Evolutionary conservation across 2,797 vertebrate species (phyloP), one percentile per base, ranked within the genome.

Genomic region (Intellagama lesueurii): DNA sequence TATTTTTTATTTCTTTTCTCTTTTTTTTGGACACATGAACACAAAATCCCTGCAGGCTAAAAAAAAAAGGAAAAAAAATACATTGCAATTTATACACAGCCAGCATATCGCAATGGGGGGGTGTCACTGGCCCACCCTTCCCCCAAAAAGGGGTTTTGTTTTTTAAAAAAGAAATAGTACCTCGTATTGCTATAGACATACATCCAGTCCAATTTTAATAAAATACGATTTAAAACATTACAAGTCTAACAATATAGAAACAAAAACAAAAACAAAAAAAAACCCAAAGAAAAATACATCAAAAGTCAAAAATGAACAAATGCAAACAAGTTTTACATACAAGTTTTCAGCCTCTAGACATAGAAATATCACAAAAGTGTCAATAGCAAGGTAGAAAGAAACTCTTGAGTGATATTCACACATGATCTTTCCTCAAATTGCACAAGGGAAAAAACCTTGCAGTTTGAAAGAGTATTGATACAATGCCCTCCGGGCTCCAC

Each of bases 41-140:
- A 98, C 98, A 98, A 97, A 97, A 97, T 99, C 98, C 99, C 99
- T 99, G 98, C 99, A 99, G 98, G 98, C 98, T 98, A 98, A 98
- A 98, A 98, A 97, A 97, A 32, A 69, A 75, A 95, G 91, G 94
- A 95, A 93, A 94, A 95, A 93, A 95, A 93, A 77, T 90, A 94
- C 92, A 98, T 96, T 97, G 96, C 96, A 95, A 94, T 95, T 96
- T 26, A 95, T 96, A 96, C 96, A 97, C 95, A 87, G 97, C 95
- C 97, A 96, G 97, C 95, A 96, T 96, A 95, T 32, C 91, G 96
- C 92, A 96, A 97, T 96, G 91, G 88, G 91, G 95, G 97, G 30
- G 49, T 22, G 96, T 94, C 95, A 83, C 85, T 91, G 90, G 94
- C 96, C 95, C 94, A 93, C 79, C 97, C 96, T 94, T 92, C 76